A percentile compares a stretch with the other conserved stretches of the same genome.
Conservation (phyloP, 2,888 invertebrate species). For the Dryococelus australis region DNA sequence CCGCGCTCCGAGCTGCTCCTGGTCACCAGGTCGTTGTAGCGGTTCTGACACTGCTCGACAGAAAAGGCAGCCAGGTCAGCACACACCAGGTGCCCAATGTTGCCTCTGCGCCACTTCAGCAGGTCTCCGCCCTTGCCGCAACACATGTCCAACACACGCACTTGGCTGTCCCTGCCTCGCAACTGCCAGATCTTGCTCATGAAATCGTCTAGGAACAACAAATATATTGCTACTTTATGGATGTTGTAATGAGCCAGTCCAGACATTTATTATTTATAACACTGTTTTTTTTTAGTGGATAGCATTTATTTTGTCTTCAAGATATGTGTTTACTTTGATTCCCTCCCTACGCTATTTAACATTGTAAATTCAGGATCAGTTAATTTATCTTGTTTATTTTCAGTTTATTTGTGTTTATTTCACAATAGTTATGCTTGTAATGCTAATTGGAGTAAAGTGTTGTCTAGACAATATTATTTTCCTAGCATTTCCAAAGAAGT, state of each 20-base stretch:
- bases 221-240: too few species aligned
- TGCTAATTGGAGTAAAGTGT: too few species aligned
- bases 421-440: too few species aligned
- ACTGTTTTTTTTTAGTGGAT: background rate
- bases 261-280: background rate
- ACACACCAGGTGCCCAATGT: constrained; percentile 83
- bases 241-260: background rate
- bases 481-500: too few species aligned
- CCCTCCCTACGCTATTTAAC: too few species aligned
- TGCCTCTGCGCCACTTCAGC: constrained; percentile 91
- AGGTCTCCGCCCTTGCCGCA: constrained; percentile 99
- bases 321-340: too few species aligned
- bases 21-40: constrained; percentile 70
- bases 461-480: too few species aligned
- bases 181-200: constrained; percentile 69
- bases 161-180: constrained; percentile 67
- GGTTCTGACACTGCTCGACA: constrained; percentile 85
- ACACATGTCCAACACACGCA: constrained; percentile 90
- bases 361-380: too few species aligned
- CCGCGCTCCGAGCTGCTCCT: constrained; percentile 43
- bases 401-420: too few species aligned
- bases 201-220: constrained; percentile 60
- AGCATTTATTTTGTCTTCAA: background rate
- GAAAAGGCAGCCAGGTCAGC: constrained; percentile 94
- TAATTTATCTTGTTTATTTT: too few species aligned